Evolutionary conservation across 2,888 invertebrate species (phyloP).

Genomic region (Phengaris alcon): DNA sequence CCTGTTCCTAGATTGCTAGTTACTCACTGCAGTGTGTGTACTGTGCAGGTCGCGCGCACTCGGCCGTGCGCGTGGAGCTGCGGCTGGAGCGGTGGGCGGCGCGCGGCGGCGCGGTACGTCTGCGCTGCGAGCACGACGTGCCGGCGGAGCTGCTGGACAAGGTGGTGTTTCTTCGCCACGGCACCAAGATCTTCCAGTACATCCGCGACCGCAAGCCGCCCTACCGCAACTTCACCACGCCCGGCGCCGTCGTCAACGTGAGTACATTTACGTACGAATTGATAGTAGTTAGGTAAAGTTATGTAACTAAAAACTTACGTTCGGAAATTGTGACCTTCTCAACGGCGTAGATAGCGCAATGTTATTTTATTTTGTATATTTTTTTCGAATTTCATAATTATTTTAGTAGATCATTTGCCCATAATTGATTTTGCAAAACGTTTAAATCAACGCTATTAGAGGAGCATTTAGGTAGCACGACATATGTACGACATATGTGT

Average conservation of each 20-base stretch:
- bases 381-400: too few relatives aligned
- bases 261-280: conserved; percentile 56
- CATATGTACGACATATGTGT: neutral
- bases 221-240: conserved; percentile 82
- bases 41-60: conserved; percentile 66
- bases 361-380: too few relatives aligned
- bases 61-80: conserved; percentile 82
- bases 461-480: too few relatives aligned
- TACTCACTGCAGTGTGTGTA: neutral
- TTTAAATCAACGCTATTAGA: too few relatives aligned
- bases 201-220: conserved; percentile 88
- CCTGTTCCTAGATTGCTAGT: too few relatives aligned
- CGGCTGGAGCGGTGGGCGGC: conserved; percentile 86
- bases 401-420: too few relatives aligned
- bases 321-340: too few relatives aligned
- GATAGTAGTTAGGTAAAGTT: too few relatives aligned
- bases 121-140: conserved; percentile 88
- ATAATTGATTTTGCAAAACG: too few relatives aligned
- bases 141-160: conserved; percentile 86
- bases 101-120: conserved; percentile 83
- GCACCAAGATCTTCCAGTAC: conserved; percentile 88
- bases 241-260: conserved; percentile 88
- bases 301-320: too few relatives aligned
- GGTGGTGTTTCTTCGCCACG: conserved; percentile 85
- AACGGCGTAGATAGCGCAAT: too few relatives aligned